Evolutionary conservation across 1,140 invertebrate genomes (phyloP).

Genomic region (Leptestheria dahalacensis): DNA sequence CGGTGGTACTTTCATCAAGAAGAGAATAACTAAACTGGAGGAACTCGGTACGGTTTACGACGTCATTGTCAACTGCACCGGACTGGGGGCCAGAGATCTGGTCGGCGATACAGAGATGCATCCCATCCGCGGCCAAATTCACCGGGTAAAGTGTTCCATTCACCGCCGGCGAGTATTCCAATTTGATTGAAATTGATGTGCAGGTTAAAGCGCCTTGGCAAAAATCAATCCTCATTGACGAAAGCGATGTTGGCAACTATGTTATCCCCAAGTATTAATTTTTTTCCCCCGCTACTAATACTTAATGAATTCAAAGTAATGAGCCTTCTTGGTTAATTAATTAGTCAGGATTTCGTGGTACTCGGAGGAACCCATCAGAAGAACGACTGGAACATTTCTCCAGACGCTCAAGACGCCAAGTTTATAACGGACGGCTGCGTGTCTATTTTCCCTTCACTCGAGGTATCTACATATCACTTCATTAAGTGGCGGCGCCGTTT

Average conservation of each 20-base stretch:
- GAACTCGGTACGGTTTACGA: constrained; percentile 39
- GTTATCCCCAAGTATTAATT: constrained; percentile 53
- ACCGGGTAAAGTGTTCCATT: constrained; percentile 37
- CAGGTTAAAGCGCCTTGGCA: constrained; percentile 47
- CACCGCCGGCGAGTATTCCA: not conserved
- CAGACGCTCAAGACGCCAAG: constrained; percentile 38
- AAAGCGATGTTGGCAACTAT: constrained; percentile 43
- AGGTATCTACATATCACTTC: too few species aligned
- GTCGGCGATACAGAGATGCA: constrained; percentile 38
- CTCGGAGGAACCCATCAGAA: constrained; percentile 58
- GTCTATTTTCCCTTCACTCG: constrained; percentile 40
- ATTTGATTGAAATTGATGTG: constrained; percentile 7
- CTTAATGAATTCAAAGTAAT: not conserved
- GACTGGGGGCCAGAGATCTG: constrained; percentile 40
- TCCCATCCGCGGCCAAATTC: constrained; percentile 53
- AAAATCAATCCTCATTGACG: constrained; percentile 36
- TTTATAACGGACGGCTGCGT: constrained; percentile 46
- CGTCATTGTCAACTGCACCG: constrained; percentile 56
- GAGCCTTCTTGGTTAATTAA: too few species aligned
- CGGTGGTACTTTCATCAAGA: constrained; percentile 36
- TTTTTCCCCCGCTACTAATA: not conserved
- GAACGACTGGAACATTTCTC: constrained; percentile 39
- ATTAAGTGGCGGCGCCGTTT: too few species aligned
- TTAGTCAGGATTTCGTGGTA: constrained; percentile 44
- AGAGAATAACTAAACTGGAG: constrained; percentile 35